Base-by-base conservation (phyloP, 2,797 vertebrate species). In the Avahi laniger region DNA sequence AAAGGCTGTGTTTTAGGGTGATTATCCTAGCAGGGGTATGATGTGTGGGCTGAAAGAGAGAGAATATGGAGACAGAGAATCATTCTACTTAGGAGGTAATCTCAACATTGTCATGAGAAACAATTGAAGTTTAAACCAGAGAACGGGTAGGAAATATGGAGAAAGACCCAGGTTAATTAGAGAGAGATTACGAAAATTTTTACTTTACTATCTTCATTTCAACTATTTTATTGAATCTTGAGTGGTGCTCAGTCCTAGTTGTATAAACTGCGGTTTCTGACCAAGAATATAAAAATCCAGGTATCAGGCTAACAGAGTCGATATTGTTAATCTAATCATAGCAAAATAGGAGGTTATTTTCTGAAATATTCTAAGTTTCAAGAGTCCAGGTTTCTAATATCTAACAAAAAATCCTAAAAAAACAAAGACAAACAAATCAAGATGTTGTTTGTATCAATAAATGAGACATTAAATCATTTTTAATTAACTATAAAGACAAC, bases 391-490 rank as follows among this genome's bases (percentile, higher is more conserved):
- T 76, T 92, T 70, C 18, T 83, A 75, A 73, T 35, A 54, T 7
- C 20, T 76, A 93, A 85, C 28, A 48, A 78, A 93, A 79, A 67
- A 10, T 54, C 5, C 7, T 61, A 76, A 63, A n/a, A 93, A 93
- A 75, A 73, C 14, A 88, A 84, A 84, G 35, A 69, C 7, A 83
- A 35, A 59, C 4, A 75, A 41, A 96, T 54, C 41, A 89, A 89
- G 22, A 57, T 54, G 7, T 50, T 93, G 7, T 0, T 46, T 92
- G 12, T 84, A 41, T 33, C 48, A 5, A 46, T 26, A 80, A 92
- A 52, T 81, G 61, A 95, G 38, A 69, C 28, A 89, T 35, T 81
- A 93, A 88, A 22, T 83, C 38, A 63, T 67, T 96, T 94, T 93
- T 46, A 89, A 87, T 78, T 87, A 88, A 72, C 61, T 82, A 70